Conservation (phyloP, 2,113 vertebrate species). For the Barnardius zonarius region DNA sequence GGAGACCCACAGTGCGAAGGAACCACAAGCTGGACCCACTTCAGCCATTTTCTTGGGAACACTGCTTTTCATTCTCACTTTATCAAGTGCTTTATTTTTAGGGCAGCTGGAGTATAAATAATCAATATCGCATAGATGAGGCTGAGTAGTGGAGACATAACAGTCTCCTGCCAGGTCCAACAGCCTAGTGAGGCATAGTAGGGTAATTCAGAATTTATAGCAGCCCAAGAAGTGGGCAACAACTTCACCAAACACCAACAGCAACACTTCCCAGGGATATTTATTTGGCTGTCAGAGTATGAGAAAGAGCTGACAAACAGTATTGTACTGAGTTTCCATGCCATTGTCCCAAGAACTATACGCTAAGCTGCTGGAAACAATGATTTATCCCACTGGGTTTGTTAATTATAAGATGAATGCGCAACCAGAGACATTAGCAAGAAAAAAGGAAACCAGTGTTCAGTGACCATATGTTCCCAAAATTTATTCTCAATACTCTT, state of each 20-base stretch:
- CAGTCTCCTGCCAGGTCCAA: background rate
- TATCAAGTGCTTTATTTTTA: background rate
- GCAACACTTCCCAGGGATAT: background rate
- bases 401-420: background rate
- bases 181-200: background rate
- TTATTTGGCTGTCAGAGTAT: background rate
- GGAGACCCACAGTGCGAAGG: background rate
- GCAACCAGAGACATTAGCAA: background rate
- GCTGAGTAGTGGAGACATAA: background rate
- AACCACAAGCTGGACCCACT: background rate
- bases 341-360: background rate
- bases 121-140: background rate
- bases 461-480: background rate
- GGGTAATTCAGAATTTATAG: background rate
- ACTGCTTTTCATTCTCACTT: background rate
- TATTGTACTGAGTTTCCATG: background rate
- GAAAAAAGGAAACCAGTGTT: background rate
- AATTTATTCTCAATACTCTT: background rate
- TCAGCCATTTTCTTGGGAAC: background rate
- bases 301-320: background rate
- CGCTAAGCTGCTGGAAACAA: background rate
- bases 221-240: background rate
- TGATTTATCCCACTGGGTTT: background rate
- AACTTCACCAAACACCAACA: background rate
- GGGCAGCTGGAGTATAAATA: constrained; percentile 8